Evolutionary conservation across 30 jellyfish, hydroid and myxozoan genomes (phyloP), one percentile per base, ranked within the genome.

Genomic region (Turritopsis rubra): DNA sequence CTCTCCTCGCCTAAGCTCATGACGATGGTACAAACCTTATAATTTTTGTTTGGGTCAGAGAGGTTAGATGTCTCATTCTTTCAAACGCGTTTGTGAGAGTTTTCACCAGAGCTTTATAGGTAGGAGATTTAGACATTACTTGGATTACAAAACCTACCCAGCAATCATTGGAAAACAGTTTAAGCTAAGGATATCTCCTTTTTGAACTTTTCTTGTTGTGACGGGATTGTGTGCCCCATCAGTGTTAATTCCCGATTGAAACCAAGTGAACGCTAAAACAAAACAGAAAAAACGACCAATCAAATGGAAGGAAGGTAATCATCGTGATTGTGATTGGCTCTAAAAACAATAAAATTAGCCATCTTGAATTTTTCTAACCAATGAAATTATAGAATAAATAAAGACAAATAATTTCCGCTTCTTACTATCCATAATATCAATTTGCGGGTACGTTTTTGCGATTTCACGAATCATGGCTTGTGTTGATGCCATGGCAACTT

Each of bases 141-240:
- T n/a, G n/a, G n/a, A n/a, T n/a, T 54, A 21, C 78, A 75, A n/a
- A n/a, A n/a, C 96, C 18, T 83, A 91, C 97, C 97, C 97, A 26
- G 95, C 77, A 29, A 91, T 91, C 96, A 91, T 91, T 13, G 97
- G 97, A 41, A 91, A 91, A 71, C 96, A 91, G 78, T 91, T 91
- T n/a, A 86, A 54, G 80, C 97, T 91, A 88, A 91, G 71, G 54
- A 91, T 86, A 66, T 91, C 97, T 30, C 97, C 97, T 52, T 87
- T 91, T 71, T 86, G 90, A 21, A 91, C 66, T 78, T 74, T 84
- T 21, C 95, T 75, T 60, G 90, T 80, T 31, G 97, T 91, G 54
- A 86, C 96, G 27, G 97, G 97, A 71, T 91, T 91, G 84, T 91
- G 97, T 16, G 96, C 97, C 21, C 97, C 97, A 73, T 91, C 97